Evolutionary conservation across 2,888 invertebrate species (phyloP).

Genomic region (Drosophila silvestris): DNA sequence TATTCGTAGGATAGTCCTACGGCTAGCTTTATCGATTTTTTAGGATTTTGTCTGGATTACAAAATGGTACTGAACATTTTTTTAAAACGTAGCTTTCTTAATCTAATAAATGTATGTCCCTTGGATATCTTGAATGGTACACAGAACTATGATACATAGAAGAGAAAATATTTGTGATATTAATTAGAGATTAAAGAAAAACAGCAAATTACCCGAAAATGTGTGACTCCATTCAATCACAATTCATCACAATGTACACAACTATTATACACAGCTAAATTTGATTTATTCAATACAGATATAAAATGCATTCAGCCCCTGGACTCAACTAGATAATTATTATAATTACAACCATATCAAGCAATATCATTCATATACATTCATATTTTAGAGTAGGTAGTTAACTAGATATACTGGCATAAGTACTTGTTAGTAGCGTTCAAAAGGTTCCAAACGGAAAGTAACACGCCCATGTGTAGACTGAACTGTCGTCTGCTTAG

Average conservation of each 20-base stretch:
- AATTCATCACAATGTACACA: background rate
- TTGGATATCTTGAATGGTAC: too few species aligned
- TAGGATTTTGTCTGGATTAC: background rate
- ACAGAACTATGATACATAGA: background rate
- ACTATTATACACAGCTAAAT: background rate
- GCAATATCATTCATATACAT: background rate
- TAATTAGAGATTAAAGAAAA: background rate
- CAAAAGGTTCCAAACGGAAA: background rate
- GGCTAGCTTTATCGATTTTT: background rate
- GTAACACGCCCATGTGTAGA: background rate
- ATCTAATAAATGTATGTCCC: background rate
- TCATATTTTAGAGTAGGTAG: background rate
- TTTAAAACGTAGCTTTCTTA: too few species aligned
- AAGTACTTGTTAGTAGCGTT: constrained; percentile 25
- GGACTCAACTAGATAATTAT: background rate
- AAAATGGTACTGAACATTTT: background rate
- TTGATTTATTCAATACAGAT: background rate
- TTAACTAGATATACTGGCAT: constrained; percentile 24
- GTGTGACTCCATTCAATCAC: constrained; percentile 10
- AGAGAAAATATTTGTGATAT: background rate
- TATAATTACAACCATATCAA: constrained; percentile 7
- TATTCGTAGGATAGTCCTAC: background rate
- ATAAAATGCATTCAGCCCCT: constrained; percentile 19
- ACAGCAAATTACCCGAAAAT: background rate
- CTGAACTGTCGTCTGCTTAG: background rate